Percentiles rank a stretch among this genome's conserved stretches.
These are phyloP conservation scores for Nezara viridula DNA, from an alignment of 2,888 invertebrate genomes.

Conservation along the genomic window DNA sequence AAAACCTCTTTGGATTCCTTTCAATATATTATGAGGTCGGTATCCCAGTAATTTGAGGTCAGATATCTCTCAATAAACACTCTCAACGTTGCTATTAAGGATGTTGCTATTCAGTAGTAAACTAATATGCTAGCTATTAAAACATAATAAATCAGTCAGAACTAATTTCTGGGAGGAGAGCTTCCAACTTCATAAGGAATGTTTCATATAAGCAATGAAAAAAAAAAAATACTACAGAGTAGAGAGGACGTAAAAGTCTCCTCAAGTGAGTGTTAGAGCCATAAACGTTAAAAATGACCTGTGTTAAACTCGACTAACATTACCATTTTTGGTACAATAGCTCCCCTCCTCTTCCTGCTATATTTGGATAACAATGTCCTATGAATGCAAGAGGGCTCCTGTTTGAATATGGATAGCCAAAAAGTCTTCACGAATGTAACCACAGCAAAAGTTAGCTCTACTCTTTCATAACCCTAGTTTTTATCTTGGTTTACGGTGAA, in stretches of 20 bases:
- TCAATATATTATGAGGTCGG: too few species aligned
- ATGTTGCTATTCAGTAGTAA: too few species aligned
- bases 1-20: too few species aligned
- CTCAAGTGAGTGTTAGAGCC: not conserved
- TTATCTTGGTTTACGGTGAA: not conserved
- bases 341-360: not conserved
- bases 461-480: not conserved
- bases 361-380: conserved; percentile 47
- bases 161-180: too few species aligned
- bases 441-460: not conserved
- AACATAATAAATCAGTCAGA: too few species aligned
- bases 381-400: conserved; percentile 29
- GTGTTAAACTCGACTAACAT: not conserved
- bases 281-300: not conserved
- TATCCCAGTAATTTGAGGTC: too few species aligned
- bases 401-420: conserved; percentile 41
- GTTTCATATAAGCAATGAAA: not conserved
- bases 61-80: too few species aligned
- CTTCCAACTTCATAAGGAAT: not conserved
- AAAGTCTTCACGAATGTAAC: not conserved
- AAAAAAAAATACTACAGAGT: not conserved
- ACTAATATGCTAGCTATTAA: too few species aligned
- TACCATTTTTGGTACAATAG: conserved; percentile 38
- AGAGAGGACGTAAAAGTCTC: not conserved
- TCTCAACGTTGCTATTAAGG: too few species aligned